Percentiles rank a stretch among this genome's conserved stretches.
Conservation (phyloP, 1,140 invertebrate species). For the Penaeus chinensis region DNA sequence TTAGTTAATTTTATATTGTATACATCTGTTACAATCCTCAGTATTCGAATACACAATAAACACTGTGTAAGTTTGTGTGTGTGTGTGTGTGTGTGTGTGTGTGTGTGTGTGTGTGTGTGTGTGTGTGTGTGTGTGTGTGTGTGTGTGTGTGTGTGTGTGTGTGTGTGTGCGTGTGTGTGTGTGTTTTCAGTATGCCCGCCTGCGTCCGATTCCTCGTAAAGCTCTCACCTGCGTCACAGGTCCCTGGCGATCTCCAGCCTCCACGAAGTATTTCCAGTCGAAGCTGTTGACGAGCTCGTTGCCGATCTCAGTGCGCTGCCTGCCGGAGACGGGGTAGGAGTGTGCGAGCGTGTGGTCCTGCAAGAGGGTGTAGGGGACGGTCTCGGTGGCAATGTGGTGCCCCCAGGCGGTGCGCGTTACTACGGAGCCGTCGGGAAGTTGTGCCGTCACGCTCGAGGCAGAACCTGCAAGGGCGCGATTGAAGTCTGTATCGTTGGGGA, state of each 20-base stretch:
- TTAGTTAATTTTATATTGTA: too few species aligned
- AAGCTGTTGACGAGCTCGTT: conserved; percentile 92
- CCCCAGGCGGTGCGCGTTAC: conserved; percentile 83
- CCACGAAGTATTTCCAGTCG: conserved; percentile 92
- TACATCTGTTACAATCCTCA: too few species aligned
- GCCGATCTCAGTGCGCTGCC: conserved; percentile 88
- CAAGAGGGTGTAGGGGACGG: conserved; percentile 84
- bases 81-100: too few species aligned
- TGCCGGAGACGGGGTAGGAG: conserved; percentile 89
- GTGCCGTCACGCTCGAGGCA: conserved; percentile 81
- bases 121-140: too few species aligned
- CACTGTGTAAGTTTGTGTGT: too few species aligned
- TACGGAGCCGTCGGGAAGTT: conserved; percentile 85
- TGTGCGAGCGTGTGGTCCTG: conserved; percentile 85
- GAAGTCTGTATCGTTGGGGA: too few species aligned
- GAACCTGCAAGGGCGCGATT: conserved; percentile 71
- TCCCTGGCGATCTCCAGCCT: conserved; percentile 70
- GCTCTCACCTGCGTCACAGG: conserved; percentile 67
- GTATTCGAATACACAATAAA: too few species aligned
- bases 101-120: too few species aligned
- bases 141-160: too few species aligned
- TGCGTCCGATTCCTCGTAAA: background rate
- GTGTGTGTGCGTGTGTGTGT: too few species aligned
- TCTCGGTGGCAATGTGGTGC: conserved; percentile 85
- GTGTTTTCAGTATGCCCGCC: too few species aligned